Conservation (phyloP, 2,113 vertebrate species). For the Myotis lucifugus region DNA sequence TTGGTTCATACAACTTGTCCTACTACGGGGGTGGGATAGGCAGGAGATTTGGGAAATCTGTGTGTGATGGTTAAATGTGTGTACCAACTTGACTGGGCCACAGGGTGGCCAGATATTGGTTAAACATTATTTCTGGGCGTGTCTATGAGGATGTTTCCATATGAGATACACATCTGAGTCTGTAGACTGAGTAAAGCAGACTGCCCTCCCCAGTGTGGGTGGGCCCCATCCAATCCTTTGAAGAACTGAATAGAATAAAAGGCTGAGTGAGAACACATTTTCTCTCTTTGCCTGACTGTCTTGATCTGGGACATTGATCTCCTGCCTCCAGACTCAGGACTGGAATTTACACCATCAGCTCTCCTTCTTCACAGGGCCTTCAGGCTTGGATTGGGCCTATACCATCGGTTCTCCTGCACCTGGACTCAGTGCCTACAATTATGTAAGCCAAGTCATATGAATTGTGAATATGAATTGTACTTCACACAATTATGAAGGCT, state of each 20-base stretch:
- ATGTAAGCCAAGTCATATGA: not conserved
- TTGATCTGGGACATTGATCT: not conserved
- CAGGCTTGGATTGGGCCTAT: not conserved
- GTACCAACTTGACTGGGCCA: not conserved
- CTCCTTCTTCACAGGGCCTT: not conserved
- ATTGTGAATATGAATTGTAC: not conserved
- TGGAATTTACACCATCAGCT: not conserved
- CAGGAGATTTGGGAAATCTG: not conserved
- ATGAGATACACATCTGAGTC: not conserved
- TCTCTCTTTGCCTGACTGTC: not conserved
- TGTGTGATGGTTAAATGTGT: not conserved
- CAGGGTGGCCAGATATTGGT: not conserved
- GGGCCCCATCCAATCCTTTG: not conserved
- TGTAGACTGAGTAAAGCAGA: not conserved
- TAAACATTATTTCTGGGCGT: not conserved
- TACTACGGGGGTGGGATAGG: not conserved
- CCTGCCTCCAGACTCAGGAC: not conserved
- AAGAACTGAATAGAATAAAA: not conserved
- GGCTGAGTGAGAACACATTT: not conserved
- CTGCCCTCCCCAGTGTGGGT: not conserved
- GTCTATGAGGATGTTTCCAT: not conserved
- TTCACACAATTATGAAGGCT: not conserved
- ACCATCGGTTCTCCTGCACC: not conserved
- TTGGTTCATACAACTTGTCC: not conserved
- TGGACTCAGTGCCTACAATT: not conserved